These are phyloP conservation scores for Python bivittatus DNA, from an alignment of 2,113 vertebrate genomes.

Conservation along the genomic window DNA sequence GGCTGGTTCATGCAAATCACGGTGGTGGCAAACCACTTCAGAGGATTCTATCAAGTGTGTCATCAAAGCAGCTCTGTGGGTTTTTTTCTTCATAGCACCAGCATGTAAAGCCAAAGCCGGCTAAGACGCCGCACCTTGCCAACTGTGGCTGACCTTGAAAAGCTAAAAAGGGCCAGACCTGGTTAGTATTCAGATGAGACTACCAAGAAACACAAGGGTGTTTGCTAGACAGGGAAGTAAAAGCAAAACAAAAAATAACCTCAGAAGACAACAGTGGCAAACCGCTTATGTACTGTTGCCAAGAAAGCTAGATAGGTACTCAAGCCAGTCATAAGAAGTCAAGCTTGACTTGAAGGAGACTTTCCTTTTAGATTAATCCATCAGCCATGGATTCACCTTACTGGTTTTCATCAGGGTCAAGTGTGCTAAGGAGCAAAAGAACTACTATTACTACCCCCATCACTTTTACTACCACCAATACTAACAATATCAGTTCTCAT, in stretches of 20 bases:
- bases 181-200: not conserved
- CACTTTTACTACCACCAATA: not conserved
- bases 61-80: not conserved
- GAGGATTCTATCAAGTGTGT: not conserved
- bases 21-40: too few relatives aligned
- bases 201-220: not conserved
- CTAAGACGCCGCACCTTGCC: not conserved
- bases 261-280: not conserved
- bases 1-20: not conserved
- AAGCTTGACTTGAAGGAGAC: not conserved
- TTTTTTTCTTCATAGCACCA: not conserved
- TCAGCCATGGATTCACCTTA: not conserved
- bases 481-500: not conserved
- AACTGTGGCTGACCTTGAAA: not conserved
- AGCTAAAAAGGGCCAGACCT: not conserved
- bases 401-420: not conserved
- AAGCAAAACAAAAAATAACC: not conserved
- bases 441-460: not conserved
- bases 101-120: not conserved
- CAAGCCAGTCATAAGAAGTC: not conserved
- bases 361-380: not conserved
- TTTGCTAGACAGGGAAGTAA: not conserved
- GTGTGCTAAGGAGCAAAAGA: not conserved
- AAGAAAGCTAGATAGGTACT: not conserved
- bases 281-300: not conserved